Evolutionary conservation across 2,113 vertebrate species (phyloP), one percentile per base, ranked within the genome.

Genomic region (Trochalopteron elliotii): DNA sequence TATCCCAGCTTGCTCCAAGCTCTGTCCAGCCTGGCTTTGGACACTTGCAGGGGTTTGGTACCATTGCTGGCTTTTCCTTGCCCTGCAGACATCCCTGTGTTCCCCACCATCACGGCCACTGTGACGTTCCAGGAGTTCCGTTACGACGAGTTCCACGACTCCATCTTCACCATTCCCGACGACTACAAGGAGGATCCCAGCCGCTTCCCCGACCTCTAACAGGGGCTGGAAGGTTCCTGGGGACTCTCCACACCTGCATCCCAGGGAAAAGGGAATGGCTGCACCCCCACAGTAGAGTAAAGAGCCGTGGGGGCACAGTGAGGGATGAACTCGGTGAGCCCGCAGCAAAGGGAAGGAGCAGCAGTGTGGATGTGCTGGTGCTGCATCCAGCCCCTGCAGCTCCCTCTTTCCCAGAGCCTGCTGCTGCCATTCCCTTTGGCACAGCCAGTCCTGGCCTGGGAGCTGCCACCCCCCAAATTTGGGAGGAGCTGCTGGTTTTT

Each of bases 41-140:
- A 0, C 20, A 4, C 12, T 5, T 0, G 2, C 33, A 61, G 70
- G 44, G 77, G 24, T 0, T 5, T 11, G 55, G n/a, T 76, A 21
- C 19, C 55, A 0, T 2, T 31, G 0, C 15, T 35, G 63, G 6
- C 39, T 4, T 3, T 28, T 5, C 49, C 37, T 10, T 28, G 89
- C 76, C 53, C 3, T 2, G 21, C 93, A 99, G 99, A 99, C 91
- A 99, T 99, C 83, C 99, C 99, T 0, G 99, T 99, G 47, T 99
- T 99, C 96, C 99, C 99, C 53, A 99, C 99, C 50, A 99, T 99
- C 98, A 99, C 99, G 52, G 99, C 99, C 97, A 99, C 99, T 74
- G 99, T 99, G 97, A 99, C 99, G 5, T 99, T 99, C 97, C 99
- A 99, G 98, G 99, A 99, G 98, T 99, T 99, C 94, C 99, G 99